These are phyloP conservation scores for Exephanes ischioxanthus DNA, from an alignment of 2,888 invertebrate species.

Conservation along the genomic window DNA sequence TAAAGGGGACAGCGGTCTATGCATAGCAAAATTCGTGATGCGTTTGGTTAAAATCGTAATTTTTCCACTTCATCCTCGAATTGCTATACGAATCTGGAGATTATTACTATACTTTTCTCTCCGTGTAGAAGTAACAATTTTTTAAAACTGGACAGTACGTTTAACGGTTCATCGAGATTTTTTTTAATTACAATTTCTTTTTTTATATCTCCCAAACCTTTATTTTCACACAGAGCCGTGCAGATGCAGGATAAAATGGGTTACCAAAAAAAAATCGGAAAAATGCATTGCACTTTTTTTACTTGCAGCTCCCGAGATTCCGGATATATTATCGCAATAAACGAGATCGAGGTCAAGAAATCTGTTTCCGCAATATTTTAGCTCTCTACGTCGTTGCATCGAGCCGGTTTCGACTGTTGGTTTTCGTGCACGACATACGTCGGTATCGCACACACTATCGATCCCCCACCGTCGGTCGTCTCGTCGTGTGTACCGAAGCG, in stretches of 20 bases:
- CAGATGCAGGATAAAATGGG: too few relatives aligned
- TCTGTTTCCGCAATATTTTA: slow-evolving; percentile 37
- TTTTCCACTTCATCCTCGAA: too few relatives aligned
- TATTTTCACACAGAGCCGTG: too few relatives aligned
- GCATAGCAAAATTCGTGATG: too few relatives aligned
- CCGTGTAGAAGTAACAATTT: neutral
- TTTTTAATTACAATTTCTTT: neutral
- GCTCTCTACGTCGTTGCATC: slow-evolving; percentile 18
- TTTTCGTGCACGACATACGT: slow-evolving; percentile 5
- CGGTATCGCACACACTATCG: slow-evolving; percentile 39
- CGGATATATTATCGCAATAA: slow-evolving; percentile 2
- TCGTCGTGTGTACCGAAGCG: slow-evolving; percentile 44
- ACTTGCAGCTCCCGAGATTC: too few relatives aligned
- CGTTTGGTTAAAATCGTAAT: too few relatives aligned
- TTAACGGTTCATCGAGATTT: too few relatives aligned
- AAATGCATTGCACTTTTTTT: neutral
- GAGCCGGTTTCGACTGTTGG: slow-evolving; percentile 32
- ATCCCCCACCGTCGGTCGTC: slow-evolving; percentile 31
- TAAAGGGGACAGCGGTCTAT: too few relatives aligned
- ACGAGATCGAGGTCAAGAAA: slow-evolving; percentile 37
- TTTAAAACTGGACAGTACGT: too few relatives aligned
- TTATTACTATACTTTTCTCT: too few relatives aligned
- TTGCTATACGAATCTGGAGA: too few relatives aligned
- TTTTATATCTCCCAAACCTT: neutral
- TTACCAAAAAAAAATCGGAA: neutral